A percentile compares a stretch with the other conserved stretches of the same genome.
These are phyloP conservation scores for Acrobasis repandana DNA, from an alignment of 2,888 invertebrate species.

Conservation along the genomic window DNA sequence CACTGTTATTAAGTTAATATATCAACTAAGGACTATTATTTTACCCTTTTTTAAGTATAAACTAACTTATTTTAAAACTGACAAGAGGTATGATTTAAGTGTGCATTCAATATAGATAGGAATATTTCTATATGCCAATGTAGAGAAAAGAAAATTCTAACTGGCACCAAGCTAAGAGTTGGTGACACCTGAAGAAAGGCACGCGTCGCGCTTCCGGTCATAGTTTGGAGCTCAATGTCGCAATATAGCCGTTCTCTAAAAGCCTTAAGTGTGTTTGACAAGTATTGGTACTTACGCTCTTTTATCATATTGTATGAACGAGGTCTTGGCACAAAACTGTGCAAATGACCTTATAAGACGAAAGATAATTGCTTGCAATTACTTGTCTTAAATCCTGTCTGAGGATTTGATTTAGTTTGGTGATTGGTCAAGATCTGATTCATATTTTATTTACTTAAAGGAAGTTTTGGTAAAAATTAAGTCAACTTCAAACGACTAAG, in stretches of 20 bases:
- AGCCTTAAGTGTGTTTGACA: conserved; percentile 53
- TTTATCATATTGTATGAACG: conserved; percentile 44
- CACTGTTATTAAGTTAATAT: too few species aligned
- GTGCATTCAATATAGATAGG: too few species aligned
- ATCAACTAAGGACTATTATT: too few species aligned
- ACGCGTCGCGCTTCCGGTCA: conserved; percentile 74
- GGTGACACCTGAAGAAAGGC: conserved; percentile 66
- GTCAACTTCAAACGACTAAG: too few species aligned
- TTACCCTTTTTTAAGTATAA: too few species aligned
- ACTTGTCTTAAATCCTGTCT: conserved; percentile 44
- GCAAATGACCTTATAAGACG: conserved; percentile 70
- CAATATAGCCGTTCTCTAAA: conserved; percentile 44
- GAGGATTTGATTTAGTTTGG: conserved; percentile 39
- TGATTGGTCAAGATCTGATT: conserved; percentile 17
- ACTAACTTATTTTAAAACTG: too few species aligned
- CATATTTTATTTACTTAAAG: neutral
- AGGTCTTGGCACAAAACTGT: conserved; percentile 65
- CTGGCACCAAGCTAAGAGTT: conserved; percentile 43
- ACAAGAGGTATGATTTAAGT: too few species aligned
- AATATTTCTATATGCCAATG: neutral
- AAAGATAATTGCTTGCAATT: conserved; percentile 64
- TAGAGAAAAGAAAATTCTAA: conserved; percentile 10
- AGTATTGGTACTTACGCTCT: conserved; percentile 49
- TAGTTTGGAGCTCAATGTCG: conserved; percentile 66
- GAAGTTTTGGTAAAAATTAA: too few species aligned